Conservation (phyloP, 2,888 invertebrate species). For the Agrotis exclamationis region DNA sequence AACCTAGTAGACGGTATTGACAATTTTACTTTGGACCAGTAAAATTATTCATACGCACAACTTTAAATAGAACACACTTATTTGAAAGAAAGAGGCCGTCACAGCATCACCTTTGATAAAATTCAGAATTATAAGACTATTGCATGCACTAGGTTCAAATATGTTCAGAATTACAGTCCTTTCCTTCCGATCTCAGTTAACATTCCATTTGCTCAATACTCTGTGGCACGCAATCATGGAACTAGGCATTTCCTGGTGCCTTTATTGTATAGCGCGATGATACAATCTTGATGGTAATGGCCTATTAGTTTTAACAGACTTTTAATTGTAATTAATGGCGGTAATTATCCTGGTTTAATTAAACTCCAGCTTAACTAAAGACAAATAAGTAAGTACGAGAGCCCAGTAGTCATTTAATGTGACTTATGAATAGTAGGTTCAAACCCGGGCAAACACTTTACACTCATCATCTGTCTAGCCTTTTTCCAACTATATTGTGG, state of each 20-base stretch:
- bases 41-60: no score
- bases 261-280: slow-evolving; percentile 39
- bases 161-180: background rate
- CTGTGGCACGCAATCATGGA: slow-evolving; percentile 19
- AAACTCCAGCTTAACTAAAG: background rate
- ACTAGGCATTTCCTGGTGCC: slow-evolving; percentile 51
- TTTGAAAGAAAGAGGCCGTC: no score
- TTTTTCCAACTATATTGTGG: no score
- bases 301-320: slow-evolving; percentile 52
- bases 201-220: slow-evolving; percentile 27
- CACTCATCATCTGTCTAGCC: no score
- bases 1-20: background rate
- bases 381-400: background rate
- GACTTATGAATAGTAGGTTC: background rate
- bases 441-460: background rate
- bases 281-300: slow-evolving; percentile 43
- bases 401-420: background rate
- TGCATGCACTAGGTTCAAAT: background rate
- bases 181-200: background rate
- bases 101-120: no score
- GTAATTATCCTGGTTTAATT: background rate
- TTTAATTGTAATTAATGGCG: slow-evolving; percentile 40
- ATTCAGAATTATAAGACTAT: no score
- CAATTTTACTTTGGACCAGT: background rate
- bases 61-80: no score